phyloP scores from a whole-genome alignment of 1,140 invertebrate species.

The Drosophila bocqueti region DNA sequence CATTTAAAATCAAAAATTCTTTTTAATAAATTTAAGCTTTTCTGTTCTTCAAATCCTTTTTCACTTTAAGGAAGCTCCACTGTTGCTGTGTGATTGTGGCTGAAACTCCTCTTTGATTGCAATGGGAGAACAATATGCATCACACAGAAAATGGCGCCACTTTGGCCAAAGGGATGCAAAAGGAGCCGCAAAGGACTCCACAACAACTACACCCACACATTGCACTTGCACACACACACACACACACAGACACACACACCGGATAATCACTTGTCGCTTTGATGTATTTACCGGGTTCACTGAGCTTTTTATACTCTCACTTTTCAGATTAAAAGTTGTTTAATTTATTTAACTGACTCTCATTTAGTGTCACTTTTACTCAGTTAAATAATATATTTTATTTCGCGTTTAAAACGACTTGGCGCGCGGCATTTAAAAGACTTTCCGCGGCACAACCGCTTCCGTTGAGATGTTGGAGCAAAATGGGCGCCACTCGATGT shows the following conservation, averaged over 20 bases:
- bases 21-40: neutral
- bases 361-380: neutral
- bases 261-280: slow-evolving; percentile 28
- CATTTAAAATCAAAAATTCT: too few relatives aligned
- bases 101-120: slow-evolving; percentile 46
- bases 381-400: neutral
- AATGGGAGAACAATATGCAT: slow-evolving; percentile 48
- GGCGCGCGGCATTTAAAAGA: slow-evolving; percentile 10
- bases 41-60: neutral
- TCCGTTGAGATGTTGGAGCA: neutral
- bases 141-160: slow-evolving; percentile 46
- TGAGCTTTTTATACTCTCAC: neutral
- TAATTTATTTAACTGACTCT: slow-evolving; percentile 2
- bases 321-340: neutral
- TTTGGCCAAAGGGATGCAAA: slow-evolving; percentile 43
- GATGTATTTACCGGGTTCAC: slow-evolving; percentile 37
- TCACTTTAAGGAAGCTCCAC: neutral
- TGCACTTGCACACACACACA: slow-evolving; percentile 5
- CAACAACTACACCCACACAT: slow-evolving; percentile 15
- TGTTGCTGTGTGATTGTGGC: slow-evolving; percentile 20
- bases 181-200: slow-evolving; percentile 36
- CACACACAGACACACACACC: slow-evolving; percentile 8
- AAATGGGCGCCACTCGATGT: neutral
- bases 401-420: neutral
- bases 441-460: slow-evolving; percentile 9